Evolutionary conservation across 2,888 invertebrate species (phyloP).

Genomic region (Chloromyia formosa): DNA sequence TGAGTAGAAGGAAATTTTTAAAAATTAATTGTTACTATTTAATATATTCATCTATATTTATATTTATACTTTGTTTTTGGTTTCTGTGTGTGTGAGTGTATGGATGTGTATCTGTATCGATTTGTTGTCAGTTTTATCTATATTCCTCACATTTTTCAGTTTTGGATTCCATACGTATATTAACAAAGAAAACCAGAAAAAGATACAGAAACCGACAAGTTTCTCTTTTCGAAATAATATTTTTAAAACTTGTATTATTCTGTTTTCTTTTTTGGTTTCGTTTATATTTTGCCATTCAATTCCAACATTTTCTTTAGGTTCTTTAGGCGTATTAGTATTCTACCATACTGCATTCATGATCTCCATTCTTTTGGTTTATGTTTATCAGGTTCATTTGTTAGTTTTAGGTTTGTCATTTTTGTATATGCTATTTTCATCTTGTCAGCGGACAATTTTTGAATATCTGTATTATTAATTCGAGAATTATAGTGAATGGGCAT

Average conservation of each 20-base stretch:
- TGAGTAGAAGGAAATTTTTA: too few relatives aligned
- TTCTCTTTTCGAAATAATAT: background rate
- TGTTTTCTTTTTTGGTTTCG: background rate
- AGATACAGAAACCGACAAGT: background rate
- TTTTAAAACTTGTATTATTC: background rate
- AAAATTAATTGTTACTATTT: too few relatives aligned
- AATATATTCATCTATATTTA: too few relatives aligned
- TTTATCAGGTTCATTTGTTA: background rate
- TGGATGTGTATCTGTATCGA: too few relatives aligned
- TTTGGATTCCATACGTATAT: background rate
- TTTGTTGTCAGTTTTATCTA: too few relatives aligned
- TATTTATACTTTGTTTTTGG: too few relatives aligned
- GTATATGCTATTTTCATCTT: too few relatives aligned
- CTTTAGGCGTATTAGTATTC: constrained; percentile 1
- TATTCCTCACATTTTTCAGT: too few relatives aligned
- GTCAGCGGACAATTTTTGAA: too few relatives aligned
- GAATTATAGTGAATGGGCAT: too few relatives aligned
- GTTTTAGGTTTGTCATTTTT: background rate
- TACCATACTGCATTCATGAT: background rate
- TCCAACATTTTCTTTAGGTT: constrained; percentile 32
- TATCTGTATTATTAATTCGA: too few relatives aligned
- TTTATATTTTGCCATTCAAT: constrained; percentile 18
- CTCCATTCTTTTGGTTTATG: background rate
- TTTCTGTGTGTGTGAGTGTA: too few relatives aligned
- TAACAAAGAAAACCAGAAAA: constrained; percentile 8